Evolutionary conservation across 2,797 vertebrate genomes (phyloP), one percentile per base, ranked within the genome.

Genomic region (Dipus sagitta): DNA sequence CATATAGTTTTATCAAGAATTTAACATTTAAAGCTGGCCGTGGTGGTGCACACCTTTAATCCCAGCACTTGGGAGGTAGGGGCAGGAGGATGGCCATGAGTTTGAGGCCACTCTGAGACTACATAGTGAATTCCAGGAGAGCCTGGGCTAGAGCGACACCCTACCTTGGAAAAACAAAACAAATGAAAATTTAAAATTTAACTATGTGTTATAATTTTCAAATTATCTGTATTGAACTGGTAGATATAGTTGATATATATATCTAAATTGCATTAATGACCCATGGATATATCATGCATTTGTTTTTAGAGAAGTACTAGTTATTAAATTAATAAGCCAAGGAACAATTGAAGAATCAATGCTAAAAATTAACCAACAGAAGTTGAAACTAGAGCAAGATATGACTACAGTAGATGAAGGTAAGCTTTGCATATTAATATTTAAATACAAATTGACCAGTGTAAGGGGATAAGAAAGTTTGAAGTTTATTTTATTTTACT

Each of bases 311-410:
- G 98, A 98, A 98, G 98, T 98, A 14, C 97, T 98, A 97, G 99
- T 99, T 95, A 99, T 99, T 87, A 99, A 99, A 97, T 98, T 99
- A 54, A 99, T 99, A 97, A 99, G 99, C 96, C 99, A 99, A 97
- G 98, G 98, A 64, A 99, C 98, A n/a, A 99, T 99, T 96, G 99
- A 99, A 97, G 99, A 99, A 97, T 98, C 98, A 88, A 99, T 99
- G 98, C 98, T 99, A 92, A 99, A 98, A 96, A 98, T 99, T 91
- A 98, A 99, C 95, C 98, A 99, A 95, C 99, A 99, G 96, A 99
- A 99, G 94, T 96, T 99, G 94, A 99, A 99, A 96, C 98, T 99
- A 96, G 99, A 99, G 88, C 99, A 99, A 97, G 99, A 99, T 96
- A 99, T 99, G 99, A 99, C 99, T 15, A 97, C 99, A 84, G 95